Percentiles rank a stretch among this genome's conserved stretches.
phyloP scores from a whole-genome alignment of 1,140 invertebrate genomes.

The Drosophila micromelanica region DNA sequence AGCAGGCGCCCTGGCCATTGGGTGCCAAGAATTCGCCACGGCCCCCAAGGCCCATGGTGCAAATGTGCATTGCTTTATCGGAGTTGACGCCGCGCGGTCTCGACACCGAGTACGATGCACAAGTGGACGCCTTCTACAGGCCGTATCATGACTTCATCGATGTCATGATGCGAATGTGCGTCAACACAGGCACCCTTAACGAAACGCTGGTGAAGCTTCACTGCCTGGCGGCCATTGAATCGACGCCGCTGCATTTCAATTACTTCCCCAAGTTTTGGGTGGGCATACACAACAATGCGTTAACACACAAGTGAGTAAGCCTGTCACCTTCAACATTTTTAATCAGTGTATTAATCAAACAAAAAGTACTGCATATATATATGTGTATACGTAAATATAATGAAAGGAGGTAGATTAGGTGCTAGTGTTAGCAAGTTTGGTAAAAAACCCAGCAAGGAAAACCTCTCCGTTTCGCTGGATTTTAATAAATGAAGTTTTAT shows the following conservation, averaged over 20 bases:
- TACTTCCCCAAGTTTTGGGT: slow-evolving; percentile 84
- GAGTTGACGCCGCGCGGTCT: slow-evolving; percentile 87
- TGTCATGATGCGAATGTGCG: slow-evolving; percentile 94
- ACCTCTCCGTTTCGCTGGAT: no score
- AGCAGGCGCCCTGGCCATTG: slow-evolving; percentile 71
- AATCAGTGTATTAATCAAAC: background rate
- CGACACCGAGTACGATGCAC: slow-evolving; percentile 92
- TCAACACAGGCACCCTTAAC: slow-evolving; percentile 85
- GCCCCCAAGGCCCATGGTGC: slow-evolving; percentile 92
- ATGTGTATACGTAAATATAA: no score
- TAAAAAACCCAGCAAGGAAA: no score
- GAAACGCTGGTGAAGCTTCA: slow-evolving; percentile 80
- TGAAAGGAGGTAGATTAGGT: no score
- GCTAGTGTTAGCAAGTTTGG: no score
- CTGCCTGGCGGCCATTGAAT: slow-evolving; percentile 82
- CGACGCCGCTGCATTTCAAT: slow-evolving; percentile 80
- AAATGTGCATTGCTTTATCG: slow-evolving; percentile 93
- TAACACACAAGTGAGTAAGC: slow-evolving; percentile 81
- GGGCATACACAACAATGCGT: slow-evolving; percentile 82
- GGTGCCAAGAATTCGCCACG: slow-evolving; percentile 85
- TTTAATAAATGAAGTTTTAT: no score
- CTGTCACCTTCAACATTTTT: background rate
- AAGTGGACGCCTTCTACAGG: slow-evolving; percentile 90
- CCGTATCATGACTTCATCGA: slow-evolving; percentile 94
- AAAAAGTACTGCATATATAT: no score